These are phyloP conservation scores for Brotula barbata DNA, from an alignment of 2,797 vertebrate genomes.

Conservation along the genomic window DNA sequence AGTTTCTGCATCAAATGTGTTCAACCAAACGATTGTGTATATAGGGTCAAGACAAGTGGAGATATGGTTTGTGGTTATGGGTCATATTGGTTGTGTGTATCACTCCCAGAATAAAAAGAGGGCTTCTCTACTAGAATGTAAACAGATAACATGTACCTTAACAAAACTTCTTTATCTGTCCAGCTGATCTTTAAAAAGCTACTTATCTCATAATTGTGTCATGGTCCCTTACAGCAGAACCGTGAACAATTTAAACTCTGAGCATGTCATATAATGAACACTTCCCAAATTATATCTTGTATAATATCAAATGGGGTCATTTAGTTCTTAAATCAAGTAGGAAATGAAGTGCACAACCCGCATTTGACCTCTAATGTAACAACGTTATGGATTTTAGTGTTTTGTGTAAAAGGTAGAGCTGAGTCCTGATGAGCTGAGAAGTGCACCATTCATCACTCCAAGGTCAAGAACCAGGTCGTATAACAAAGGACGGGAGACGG, in stretches of 20 bases:
- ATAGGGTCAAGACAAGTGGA: background rate
- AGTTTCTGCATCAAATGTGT: slow-evolving; percentile 15
- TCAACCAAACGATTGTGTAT: slow-evolving; percentile 3
- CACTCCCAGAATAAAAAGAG: background rate
- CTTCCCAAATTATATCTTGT: slow-evolving; percentile 46
- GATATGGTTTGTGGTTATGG: background rate
- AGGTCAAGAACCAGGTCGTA: slow-evolving; percentile 23
- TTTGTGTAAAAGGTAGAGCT: slow-evolving; percentile 13
- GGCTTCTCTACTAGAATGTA: slow-evolving; percentile 5
- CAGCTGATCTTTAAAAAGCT: slow-evolving; percentile 18
- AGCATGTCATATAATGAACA: slow-evolving; percentile 33
- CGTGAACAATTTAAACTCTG: slow-evolving; percentile 11
- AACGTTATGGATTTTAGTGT: slow-evolving; percentile 22
- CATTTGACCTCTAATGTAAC: slow-evolving; percentile 29
- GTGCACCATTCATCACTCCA: slow-evolving; percentile 34
- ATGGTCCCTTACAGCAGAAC: slow-evolving; percentile 3
- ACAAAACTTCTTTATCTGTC: background rate
- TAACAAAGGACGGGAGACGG: slow-evolving; percentile 17
- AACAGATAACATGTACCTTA: background rate
- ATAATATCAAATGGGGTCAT: slow-evolving; percentile 16
- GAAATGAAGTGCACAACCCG: slow-evolving; percentile 24
- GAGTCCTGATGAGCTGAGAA: slow-evolving; percentile 31
- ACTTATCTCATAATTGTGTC: background rate
- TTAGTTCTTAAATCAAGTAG: slow-evolving; percentile 24
- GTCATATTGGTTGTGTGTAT: slow-evolving; percentile 18